Evolutionary conservation across 2,113 vertebrate genomes (phyloP).

Genomic region (Noctilio leporinus): DNA sequence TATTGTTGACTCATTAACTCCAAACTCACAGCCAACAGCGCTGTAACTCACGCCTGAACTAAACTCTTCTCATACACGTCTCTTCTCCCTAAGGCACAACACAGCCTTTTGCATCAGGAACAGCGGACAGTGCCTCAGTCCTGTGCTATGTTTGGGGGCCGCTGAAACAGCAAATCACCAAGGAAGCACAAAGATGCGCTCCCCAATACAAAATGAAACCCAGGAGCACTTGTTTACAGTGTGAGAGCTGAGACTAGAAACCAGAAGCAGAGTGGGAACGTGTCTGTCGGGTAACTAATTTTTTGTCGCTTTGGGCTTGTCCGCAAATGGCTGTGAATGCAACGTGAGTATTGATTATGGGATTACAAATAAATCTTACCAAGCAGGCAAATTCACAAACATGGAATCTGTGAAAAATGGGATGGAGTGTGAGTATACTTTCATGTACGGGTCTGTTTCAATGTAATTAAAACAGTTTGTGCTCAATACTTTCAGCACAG

Average conservation of each 20-base stretch:
- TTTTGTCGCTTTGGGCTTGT: not conserved
- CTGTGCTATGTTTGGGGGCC: not conserved
- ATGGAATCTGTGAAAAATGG: not conserved
- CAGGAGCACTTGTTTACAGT: not conserved
- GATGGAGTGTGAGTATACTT: not conserved
- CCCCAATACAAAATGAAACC: not conserved
- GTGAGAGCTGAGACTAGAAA: not conserved
- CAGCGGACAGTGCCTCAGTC: not conserved
- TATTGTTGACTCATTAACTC: not conserved
- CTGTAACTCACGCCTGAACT: not conserved
- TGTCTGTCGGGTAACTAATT: not conserved
- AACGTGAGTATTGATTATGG: not conserved
- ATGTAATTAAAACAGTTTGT: too few species aligned
- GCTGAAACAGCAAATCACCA: not conserved
- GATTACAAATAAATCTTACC: not conserved
- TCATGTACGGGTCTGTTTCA: too few species aligned
- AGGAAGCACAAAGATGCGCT: not conserved
- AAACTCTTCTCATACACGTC: not conserved
- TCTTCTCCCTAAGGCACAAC: not conserved
- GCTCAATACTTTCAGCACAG: too few species aligned
- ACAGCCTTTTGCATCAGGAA: not conserved
- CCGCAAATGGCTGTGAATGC: not conserved
- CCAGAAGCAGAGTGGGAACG: not conserved
- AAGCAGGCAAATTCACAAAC: not conserved
- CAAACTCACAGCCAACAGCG: not conserved